These are phyloP conservation scores for Epiblema foenella DNA, from an alignment of 2,888 invertebrate genomes.

Conservation along the genomic window DNA sequence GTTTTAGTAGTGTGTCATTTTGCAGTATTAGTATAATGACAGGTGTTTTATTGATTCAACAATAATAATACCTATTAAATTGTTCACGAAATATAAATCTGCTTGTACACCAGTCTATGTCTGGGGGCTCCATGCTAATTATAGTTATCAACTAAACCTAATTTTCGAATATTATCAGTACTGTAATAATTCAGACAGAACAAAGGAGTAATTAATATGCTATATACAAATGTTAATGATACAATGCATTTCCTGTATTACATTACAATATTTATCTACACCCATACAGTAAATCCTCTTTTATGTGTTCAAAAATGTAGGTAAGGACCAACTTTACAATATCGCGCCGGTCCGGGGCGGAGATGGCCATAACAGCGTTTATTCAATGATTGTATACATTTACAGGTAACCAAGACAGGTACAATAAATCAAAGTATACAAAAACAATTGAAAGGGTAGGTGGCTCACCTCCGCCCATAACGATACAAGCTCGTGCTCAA, in stretches of 20 bases:
- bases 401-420: no score
- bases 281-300: no score
- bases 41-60: background rate
- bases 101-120: background rate
- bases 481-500: no score
- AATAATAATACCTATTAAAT: background rate
- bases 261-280: no score
- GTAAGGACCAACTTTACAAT: no score
- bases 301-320: no score
- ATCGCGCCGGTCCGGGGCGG: no score
- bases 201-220: slow-evolving; percentile 3
- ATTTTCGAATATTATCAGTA: background rate
- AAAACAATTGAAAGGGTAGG: no score
- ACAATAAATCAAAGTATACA: no score
- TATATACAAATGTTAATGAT: slow-evolving; percentile 13
- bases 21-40: background rate
- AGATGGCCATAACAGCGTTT: no score
- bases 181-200: background rate
- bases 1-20: background rate
- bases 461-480: no score
- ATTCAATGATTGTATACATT: no score
- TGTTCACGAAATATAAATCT: background rate
- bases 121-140: background rate
- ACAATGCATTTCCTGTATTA: slow-evolving; percentile 7
- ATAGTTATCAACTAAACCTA: background rate